Base-by-base conservation (phyloP, 2,888 invertebrate species). In the Phyllotreta striolata region DNA sequence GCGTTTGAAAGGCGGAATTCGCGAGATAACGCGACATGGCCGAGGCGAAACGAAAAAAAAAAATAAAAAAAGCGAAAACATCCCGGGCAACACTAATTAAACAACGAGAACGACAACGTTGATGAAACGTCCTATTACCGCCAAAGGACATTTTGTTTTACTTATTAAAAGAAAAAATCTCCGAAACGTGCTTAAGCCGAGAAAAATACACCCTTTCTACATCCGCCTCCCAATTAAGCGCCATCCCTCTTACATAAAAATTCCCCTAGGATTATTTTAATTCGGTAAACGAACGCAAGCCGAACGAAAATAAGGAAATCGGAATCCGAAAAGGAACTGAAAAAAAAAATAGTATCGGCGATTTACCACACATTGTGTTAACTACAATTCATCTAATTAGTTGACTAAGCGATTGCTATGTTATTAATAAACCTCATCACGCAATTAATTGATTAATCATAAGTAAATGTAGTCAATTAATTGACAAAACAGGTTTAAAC, bases 211-310 rank as follows among this genome's bases (percentile, higher is more conserved):
- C 60, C 60, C 60, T 54, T 60, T 60, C 52, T 60, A 3, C 44
- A 60, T 60, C 44, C 38, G 35, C 52, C 52, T 60, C 60, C 60
- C 60, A 60, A 60, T 60, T 60, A 60, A 60, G 60, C 60, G 35
- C 38, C 44, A 43, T 52, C 61, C 44, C 39, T 55, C 51, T 40
- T 38, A 52, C 46, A 61, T 60, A 64, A 64, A 56, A 51, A 64
- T 64, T 55, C 64, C 64, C 61, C 52, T 41, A 56, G 64, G 64
- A 64, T 61, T 61, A 64, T 64, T 61, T 61, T 54, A 60, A 64
- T 64, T 64, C 56, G 52, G 64, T 61, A 56, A 55, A 51, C 60
- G 60, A 64, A 60, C 56, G 51, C 51, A 44, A 52, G 56, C 52
- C 55, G 56, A 64, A 61, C 56, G 57, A 64, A 60, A 61, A 64